Evolutionary conservation across 2,797 vertebrate genomes (phyloP).

Genomic region (Pseudochirops cupreus): DNA sequence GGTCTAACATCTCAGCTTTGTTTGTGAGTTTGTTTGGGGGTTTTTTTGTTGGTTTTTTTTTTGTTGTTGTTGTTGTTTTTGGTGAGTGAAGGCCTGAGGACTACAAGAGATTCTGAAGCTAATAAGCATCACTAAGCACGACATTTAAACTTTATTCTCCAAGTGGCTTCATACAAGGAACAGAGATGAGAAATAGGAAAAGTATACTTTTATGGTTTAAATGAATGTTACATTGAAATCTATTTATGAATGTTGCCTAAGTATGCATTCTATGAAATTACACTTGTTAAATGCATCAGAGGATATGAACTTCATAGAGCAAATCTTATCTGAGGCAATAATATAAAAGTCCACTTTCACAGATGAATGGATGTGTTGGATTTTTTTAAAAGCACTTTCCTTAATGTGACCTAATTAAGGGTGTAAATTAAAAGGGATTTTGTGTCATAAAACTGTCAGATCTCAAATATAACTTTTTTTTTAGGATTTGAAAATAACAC

Average conservation of each 20-base stretch:
- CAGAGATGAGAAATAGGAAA: slow-evolving; percentile 30
- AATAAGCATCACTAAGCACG: slow-evolving; percentile 68
- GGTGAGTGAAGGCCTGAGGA: neutral
- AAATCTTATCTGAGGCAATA: slow-evolving; percentile 76
- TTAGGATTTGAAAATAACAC: slow-evolving; percentile 68
- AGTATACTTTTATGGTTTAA: slow-evolving; percentile 61
- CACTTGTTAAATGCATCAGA: slow-evolving; percentile 72
- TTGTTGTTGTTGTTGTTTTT: slow-evolving; percentile 27
- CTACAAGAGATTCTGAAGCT: slow-evolving; percentile 76
- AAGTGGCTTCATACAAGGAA: slow-evolving; percentile 62
- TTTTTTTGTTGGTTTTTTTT: no score
- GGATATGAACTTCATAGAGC: slow-evolving; percentile 63
- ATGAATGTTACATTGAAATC: slow-evolving; percentile 64
- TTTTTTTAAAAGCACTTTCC: slow-evolving; percentile 70
- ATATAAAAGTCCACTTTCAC: slow-evolving; percentile 77
- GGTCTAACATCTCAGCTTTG: slow-evolving; percentile 77
- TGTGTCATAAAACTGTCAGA: slow-evolving; percentile 69
- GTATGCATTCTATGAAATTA: slow-evolving; percentile 72
- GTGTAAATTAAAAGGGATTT: slow-evolving; percentile 76
- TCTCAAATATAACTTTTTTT: slow-evolving; percentile 73
- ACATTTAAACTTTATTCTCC: slow-evolving; percentile 74
- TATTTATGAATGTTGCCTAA: slow-evolving; percentile 66
- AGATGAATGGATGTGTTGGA: slow-evolving; percentile 68
- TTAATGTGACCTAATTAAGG: slow-evolving; percentile 82
- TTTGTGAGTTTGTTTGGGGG: neutral